phyloP scores from a whole-genome alignment of 1,140 invertebrate species.

The Batillaria attramentaria region DNA sequence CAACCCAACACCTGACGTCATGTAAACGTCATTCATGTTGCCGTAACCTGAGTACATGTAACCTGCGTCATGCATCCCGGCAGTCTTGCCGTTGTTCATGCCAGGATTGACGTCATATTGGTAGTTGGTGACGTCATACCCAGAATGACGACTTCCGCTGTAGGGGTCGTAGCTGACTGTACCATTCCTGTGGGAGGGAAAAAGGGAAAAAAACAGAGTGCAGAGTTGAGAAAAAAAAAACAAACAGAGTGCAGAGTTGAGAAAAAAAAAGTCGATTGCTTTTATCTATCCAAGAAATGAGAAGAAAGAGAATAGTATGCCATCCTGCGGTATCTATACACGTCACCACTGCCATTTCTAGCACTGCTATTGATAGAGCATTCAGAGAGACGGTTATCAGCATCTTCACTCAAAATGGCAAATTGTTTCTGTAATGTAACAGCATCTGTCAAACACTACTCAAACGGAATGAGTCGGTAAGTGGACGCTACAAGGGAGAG shows the following conservation, averaged over 20 bases:
- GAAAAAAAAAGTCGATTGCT: neutral
- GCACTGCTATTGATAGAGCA: neutral
- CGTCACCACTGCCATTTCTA: neutral
- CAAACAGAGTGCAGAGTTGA: too few species aligned
- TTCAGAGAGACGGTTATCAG: too few species aligned
- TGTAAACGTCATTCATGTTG: conserved; percentile 20
- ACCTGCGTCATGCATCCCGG: neutral
- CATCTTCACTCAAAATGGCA: too few species aligned
- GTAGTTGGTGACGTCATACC: neutral
- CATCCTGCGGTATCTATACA: neutral
- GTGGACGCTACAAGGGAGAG: too few species aligned
- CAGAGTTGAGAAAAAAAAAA: neutral
- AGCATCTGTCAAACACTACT: too few species aligned
- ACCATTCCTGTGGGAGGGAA: conserved; percentile 1
- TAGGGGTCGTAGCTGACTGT: conserved; percentile 21
- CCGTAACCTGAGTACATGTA: conserved; percentile 15
- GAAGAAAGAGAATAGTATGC: neutral
- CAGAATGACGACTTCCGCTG: neutral
- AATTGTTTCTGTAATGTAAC: too few species aligned
- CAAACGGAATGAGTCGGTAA: too few species aligned
- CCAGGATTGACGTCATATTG: conserved; percentile 19
- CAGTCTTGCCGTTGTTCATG: neutral
- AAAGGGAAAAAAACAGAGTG: neutral
- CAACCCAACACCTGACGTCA: conserved; percentile 11
- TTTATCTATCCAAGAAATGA: neutral